Conservation (phyloP, 2,113 vertebrate genomes). For the Bos indicus region DNA sequence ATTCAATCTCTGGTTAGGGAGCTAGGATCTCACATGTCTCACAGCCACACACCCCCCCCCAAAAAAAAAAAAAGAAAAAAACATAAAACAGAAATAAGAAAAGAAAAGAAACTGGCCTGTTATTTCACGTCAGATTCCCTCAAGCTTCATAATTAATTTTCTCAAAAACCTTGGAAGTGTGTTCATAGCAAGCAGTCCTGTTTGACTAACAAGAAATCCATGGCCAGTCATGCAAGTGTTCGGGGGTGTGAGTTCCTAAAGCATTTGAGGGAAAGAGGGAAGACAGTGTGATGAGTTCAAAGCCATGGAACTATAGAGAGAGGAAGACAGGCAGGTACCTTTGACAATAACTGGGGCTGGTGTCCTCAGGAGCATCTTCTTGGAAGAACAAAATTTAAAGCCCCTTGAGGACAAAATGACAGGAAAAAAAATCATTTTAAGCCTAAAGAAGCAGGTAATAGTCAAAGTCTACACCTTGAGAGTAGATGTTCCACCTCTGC, state of each 20-base stretch:
- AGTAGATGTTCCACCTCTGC: neutral
- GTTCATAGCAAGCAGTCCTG: neutral
- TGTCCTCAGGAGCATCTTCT: neutral
- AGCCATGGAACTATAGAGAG: neutral
- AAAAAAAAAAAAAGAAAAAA: neutral
- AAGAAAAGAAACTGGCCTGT: neutral
- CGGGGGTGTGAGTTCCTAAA: neutral
- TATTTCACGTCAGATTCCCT: neutral
- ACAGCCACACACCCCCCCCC: rapidly evolving
- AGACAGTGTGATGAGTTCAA: neutral
- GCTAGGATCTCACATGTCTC: neutral
- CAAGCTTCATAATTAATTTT: neutral
- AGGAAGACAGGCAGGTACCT: neutral
- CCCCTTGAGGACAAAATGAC: neutral
- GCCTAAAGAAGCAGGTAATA: neutral
- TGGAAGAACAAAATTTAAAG: neutral
- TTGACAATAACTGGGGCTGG: neutral
- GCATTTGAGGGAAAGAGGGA: neutral
- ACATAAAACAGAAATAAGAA: neutral
- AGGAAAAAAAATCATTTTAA: neutral
- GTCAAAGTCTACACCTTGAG: neutral
- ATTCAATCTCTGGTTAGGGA: neutral
- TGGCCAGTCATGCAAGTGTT: neutral
- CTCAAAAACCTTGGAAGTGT: neutral
- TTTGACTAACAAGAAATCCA: neutral